Percentiles rank a stretch among this genome's conserved stretches.
Evolutionary conservation across 2,797 vertebrate species (phyloP).

Genomic region (Tadarida brasiliensis): DNA sequence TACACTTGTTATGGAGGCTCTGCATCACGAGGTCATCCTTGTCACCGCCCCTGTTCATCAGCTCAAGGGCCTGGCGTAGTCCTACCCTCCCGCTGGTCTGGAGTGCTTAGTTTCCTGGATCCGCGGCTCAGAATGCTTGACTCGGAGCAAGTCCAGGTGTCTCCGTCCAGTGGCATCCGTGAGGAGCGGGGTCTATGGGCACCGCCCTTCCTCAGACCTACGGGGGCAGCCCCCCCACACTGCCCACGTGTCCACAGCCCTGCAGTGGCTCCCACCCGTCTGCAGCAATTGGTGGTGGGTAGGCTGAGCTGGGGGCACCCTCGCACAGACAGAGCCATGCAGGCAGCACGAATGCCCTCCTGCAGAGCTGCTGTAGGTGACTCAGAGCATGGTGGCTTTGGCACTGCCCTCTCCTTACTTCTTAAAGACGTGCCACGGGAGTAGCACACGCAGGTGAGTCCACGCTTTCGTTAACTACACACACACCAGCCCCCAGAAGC

Average conservation of each 20-base stretch:
- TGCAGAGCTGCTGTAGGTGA: not conserved
- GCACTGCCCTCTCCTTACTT: too few species aligned
- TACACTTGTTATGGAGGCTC: accelerated
- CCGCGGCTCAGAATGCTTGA: accelerated
- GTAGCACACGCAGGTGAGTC: not conserved
- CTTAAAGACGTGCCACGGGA: too few species aligned
- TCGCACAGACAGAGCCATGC: accelerated
- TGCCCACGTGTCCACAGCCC: accelerated
- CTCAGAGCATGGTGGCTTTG: not conserved
- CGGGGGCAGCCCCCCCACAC: not conserved
- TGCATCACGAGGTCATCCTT: accelerated
- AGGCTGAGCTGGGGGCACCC: not conserved
- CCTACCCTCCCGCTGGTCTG: accelerated
- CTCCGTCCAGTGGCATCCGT: accelerated
- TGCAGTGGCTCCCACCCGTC: accelerated
- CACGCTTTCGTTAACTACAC: not conserved
- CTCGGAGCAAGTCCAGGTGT: not conserved
- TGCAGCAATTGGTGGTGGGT: not conserved
- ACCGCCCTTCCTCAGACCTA: accelerated
- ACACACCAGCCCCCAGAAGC: not conserved
- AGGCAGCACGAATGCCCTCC: accelerated
- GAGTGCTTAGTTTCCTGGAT: not conserved
- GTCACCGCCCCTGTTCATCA: accelerated
- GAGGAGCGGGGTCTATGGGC: not conserved
- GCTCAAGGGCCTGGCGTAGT: not conserved